These are phyloP conservation scores for Squalus acanthias DNA, from an alignment of 2,797 vertebrate species.

Conservation along the genomic window DNA sequence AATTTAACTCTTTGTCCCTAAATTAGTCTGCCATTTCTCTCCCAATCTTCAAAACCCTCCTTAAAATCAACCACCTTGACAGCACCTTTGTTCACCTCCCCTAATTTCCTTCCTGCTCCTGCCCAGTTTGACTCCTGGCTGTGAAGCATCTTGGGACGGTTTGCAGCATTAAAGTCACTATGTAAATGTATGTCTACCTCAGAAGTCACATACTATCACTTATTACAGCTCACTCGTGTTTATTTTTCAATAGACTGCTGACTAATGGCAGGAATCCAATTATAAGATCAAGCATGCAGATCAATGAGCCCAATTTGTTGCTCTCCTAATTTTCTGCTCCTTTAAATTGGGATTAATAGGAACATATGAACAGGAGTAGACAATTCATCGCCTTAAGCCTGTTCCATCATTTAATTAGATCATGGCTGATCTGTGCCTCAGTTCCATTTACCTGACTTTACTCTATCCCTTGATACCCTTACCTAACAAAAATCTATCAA, in stretches of 20 bases:
- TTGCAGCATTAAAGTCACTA: not conserved
- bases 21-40: not conserved
- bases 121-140: not conserved
- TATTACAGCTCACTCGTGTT: not conserved
- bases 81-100: not conserved
- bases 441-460: not conserved
- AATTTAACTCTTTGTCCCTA: not conserved
- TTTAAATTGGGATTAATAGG: not conserved
- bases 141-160: not conserved
- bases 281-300: not conserved
- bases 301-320: not conserved
- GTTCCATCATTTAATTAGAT: not conserved
- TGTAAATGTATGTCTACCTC: not conserved
- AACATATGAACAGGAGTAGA: not conserved
- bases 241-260: not conserved
- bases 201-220: not conserved
- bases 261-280: not conserved
- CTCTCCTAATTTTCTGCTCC: not conserved
- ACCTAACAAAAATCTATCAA: not conserved
- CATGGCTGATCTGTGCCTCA: not conserved
- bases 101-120: not conserved
- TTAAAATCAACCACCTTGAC: not conserved
- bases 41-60: not conserved
- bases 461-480: not conserved
- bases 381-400: not conserved